Conservation (phyloP, 2,113 vertebrate species). For the Rissa tridactyla region DNA sequence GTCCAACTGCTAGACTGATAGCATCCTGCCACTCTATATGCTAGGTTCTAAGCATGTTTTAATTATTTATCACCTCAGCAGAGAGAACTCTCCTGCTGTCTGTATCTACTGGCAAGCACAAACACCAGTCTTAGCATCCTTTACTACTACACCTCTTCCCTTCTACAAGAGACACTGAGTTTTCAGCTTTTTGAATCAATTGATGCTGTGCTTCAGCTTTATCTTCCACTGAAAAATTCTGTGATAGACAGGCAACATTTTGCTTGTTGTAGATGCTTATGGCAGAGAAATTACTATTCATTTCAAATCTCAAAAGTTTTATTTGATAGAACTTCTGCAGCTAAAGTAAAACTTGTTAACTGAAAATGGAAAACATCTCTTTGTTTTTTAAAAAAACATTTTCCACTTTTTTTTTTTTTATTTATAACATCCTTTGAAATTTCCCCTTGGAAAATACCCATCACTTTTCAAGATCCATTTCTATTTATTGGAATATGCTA, state of each 20-base stretch:
- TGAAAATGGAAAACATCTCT: not conserved
- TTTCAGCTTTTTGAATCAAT: not conserved
- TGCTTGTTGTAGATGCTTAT: not conserved
- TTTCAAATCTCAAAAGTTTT: not conserved
- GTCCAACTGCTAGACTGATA: not conserved
- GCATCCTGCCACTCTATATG: not conserved
- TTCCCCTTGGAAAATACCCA: not conserved
- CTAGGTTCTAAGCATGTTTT: not conserved
- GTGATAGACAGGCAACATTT: not conserved
- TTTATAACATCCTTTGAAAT: not conserved
- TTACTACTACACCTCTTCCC: not conserved
- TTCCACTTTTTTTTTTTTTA: not conserved
- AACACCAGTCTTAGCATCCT: not conserved
- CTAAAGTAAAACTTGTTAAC: not conserved
- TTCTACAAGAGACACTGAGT: not conserved
- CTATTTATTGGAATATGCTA: not conserved
- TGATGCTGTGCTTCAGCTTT: not conserved
- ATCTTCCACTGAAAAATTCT: not conserved
- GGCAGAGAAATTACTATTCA: not conserved
- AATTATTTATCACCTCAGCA: slow-evolving; percentile 35
- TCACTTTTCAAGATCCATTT: not conserved
- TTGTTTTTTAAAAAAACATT: not conserved
- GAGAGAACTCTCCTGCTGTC: not conserved
- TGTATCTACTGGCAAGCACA: not conserved
- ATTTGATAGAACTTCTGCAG: not conserved